Percentiles rank a stretch among this genome's conserved stretches.
phyloP scores from a whole-genome alignment of 2,888 invertebrate species.

The Cantharis rufa region DNA sequence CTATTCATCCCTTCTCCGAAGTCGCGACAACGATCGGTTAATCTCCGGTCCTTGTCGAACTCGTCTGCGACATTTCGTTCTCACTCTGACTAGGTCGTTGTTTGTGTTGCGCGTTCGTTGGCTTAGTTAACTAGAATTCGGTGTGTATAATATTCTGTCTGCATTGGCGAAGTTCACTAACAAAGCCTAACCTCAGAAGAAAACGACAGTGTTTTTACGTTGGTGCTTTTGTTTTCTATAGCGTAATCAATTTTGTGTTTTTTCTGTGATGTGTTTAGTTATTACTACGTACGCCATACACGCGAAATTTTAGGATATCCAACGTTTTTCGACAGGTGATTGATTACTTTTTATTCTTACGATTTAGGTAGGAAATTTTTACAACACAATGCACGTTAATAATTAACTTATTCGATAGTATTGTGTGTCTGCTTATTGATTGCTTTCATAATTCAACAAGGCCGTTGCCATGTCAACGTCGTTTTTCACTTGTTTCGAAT shows the following conservation, averaged over 20 bases:
- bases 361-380: neutral
- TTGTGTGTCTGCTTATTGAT: conserved; percentile 22
- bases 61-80: neutral
- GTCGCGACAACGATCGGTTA: conserved; percentile 17
- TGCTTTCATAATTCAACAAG: conserved; percentile 28
- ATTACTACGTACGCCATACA: neutral
- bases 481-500: conserved; percentile 4
- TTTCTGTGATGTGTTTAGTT: neutral
- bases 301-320: neutral
- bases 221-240: neutral
- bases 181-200: neutral
- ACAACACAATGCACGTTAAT: neutral
- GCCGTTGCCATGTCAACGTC: conserved; percentile 22
- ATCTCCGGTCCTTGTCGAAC: conserved; percentile 15
- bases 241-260: neutral
- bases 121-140: conserved; percentile 5
- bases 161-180: neutral
- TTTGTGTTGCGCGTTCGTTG: conserved; percentile 16
- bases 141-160: neutral
- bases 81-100: conserved; percentile 15
- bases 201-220: conserved; percentile 1
- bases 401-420: conserved; percentile 1
- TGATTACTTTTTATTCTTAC: neutral
- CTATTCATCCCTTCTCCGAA: neutral
- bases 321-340: neutral